A percentile compares a stretch with the other conserved stretches of the same genome.
These are phyloP conservation scores for Campoletis raptor DNA, from an alignment of 2,888 invertebrate species.

Conservation along the genomic window DNA sequence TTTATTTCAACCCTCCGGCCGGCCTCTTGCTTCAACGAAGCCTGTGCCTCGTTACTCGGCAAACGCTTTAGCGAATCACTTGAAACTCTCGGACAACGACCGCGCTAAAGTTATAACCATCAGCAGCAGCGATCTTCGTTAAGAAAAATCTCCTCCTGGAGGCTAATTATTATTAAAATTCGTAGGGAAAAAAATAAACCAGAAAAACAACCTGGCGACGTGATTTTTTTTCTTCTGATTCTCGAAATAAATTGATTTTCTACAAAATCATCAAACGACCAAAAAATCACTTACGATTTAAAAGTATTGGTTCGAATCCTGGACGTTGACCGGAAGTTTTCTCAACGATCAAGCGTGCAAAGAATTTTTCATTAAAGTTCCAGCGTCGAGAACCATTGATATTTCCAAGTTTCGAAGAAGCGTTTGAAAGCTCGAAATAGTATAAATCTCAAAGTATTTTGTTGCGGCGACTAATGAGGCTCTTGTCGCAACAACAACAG, in stretches of 20 bases:
- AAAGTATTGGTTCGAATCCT: neutral
- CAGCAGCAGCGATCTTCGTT: neutral
- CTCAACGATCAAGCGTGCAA: neutral
- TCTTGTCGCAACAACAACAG: constrained; percentile 17
- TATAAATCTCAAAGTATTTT: neutral
- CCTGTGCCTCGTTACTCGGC: constrained; percentile 4
- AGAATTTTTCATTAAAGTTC: neutral
- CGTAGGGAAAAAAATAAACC: neutral
- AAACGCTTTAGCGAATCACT: constrained; percentile 21
- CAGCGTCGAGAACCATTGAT: constrained; percentile 20
- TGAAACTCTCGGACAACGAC: constrained; percentile 25
- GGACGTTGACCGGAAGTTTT: neutral
- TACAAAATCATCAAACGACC: too few relatives aligned
- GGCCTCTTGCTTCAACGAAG: neutral
- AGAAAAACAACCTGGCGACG: neutral
- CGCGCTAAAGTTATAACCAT: constrained; percentile 4
- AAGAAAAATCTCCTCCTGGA: neutral
- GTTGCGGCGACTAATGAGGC: neutral
- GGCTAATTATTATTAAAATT: neutral
- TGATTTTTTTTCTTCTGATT: too few relatives aligned
- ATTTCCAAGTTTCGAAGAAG: neutral
- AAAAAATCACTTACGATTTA: neutral
- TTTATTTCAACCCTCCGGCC: constrained; percentile 11
- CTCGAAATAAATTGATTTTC: too few relatives aligned
- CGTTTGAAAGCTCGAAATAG: neutral